These are phyloP conservation scores for Nomada goodeniana DNA, from an alignment of 2,888 invertebrate species.

Conservation along the genomic window DNA sequence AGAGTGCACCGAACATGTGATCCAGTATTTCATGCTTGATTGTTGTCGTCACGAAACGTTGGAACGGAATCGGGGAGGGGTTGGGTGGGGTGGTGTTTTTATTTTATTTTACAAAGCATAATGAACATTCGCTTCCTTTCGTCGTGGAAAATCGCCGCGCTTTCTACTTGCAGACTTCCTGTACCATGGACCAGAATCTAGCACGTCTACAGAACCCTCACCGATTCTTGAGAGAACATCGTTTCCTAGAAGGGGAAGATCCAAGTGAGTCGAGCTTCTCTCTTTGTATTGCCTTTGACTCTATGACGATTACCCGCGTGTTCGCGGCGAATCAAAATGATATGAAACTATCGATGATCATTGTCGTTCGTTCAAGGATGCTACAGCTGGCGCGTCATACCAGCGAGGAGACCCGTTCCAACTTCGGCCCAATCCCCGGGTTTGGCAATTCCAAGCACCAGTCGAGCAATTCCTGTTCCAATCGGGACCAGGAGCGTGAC, in stretches of 20 bases:
- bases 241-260: conserved; percentile 84
- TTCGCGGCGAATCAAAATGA: background rate
- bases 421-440: conserved; percentile 83
- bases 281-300: too few relatives aligned
- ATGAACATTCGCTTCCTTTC: background rate
- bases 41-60: conserved; percentile 32
- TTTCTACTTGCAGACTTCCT: conserved; percentile 80
- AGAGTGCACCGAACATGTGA: conserved; percentile 57
- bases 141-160: conserved; percentile 24
- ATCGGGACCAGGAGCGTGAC: conserved; percentile 83
- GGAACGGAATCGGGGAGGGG: conserved; percentile 34
- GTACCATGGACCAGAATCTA: conserved; percentile 85
- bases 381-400: conserved; percentile 84
- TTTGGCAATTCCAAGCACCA: conserved; percentile 83
- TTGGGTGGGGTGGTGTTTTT: background rate
- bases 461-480: conserved; percentile 80
- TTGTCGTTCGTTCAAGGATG: conserved; percentile 74
- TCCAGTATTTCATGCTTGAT: conserved; percentile 45
- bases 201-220: conserved; percentile 85
- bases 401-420: conserved; percentile 84
- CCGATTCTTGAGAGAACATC: conserved; percentile 85
- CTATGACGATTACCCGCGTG: background rate
- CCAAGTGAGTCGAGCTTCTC: conserved; percentile 77
- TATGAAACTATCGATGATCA: background rate
- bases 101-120: background rate